A percentile compares a stretch with the other conserved stretches of the same genome.
phyloP scores from a whole-genome alignment of 2,797 vertebrate genomes.

The Moxostoma hubbsi region DNA sequence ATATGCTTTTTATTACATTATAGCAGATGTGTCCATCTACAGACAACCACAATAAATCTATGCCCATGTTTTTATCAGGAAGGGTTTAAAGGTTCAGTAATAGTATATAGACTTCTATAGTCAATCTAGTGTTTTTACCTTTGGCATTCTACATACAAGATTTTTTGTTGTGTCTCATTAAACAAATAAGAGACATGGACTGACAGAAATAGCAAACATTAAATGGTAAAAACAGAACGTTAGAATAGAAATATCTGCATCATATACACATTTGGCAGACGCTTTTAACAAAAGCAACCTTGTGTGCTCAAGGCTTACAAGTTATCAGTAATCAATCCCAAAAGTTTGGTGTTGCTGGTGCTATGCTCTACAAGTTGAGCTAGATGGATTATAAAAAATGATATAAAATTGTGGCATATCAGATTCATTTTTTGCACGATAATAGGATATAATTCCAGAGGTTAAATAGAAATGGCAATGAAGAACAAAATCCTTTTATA shows the following conservation, averaged over 20 bases:
- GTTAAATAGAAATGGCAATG: background rate
- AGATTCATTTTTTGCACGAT: background rate
- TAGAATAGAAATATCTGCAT: background rate
- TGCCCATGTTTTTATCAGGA: background rate
- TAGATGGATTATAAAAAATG: background rate
- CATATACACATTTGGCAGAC: background rate
- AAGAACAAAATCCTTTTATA: slow-evolving; percentile 25
- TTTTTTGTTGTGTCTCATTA: background rate
- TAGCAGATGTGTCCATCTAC: background rate
- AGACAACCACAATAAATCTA: background rate
- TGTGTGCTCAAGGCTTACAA: background rate
- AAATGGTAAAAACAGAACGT: background rate
- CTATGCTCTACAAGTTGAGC: background rate
- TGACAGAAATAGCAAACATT: background rate
- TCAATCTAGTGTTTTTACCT: background rate
- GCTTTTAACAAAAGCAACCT: background rate
- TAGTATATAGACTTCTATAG: background rate
- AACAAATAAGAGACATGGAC: background rate
- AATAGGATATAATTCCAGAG: background rate
- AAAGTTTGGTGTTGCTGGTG: background rate
- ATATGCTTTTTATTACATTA: background rate
- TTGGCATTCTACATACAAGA: background rate
- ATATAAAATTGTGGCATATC: background rate
- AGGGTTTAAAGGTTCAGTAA: background rate
- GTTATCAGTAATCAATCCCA: background rate